Base-by-base conservation (phyloP, 2,113 vertebrate species). In the Indicator maculatus region DNA sequence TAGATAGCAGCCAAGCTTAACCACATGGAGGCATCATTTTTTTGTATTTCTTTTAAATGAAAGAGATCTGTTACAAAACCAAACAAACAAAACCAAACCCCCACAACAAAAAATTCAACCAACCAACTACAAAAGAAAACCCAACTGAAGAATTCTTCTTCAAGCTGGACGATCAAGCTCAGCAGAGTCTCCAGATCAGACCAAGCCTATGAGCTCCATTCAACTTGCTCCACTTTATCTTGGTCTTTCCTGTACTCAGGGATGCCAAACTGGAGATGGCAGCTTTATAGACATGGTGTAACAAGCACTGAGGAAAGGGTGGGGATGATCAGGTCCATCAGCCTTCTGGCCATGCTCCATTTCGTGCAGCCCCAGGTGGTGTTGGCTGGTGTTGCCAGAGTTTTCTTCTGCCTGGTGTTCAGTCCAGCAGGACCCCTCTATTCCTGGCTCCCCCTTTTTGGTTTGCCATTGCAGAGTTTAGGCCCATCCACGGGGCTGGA, bases 341-440 rank as follows among this genome's bases (percentile, higher is more conserved):
- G 10, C 30, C 18, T 67, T 60, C 47, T 89, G 38, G 9, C 47
- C 12, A 2, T 0, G 0, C 33, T 81, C 24, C 6, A 1, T 64
- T 86, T 58, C 1, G 0, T 77, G 27, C 52, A 28, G 69, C 31
- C 41, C 21, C 3, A 5, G 30, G 21, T 60, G 53, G 31, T 53
- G 38, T 11, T 38, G 31, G 38, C 28, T 1, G 0, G 2, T 1
- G 1, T 14, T 66, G n/a, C 33, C 3, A 5, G 11, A 8, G 7
- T 31, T n/a, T 79, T 27, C 56, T 77, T 36, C 64, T 86, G 80
- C 30, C 59, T 52, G 56, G 30, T 1, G 0, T 60, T 75, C 2
- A 1, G 17, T 36, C 45, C 8, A 24, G 39, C 20, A 26, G 55
- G 19, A 60, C 8, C 2, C 2, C 2, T 28, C 5, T 24, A 9